Base-by-base conservation (phyloP, 2,888 invertebrate genomes). In the Drosophila bunnanda region DNA sequence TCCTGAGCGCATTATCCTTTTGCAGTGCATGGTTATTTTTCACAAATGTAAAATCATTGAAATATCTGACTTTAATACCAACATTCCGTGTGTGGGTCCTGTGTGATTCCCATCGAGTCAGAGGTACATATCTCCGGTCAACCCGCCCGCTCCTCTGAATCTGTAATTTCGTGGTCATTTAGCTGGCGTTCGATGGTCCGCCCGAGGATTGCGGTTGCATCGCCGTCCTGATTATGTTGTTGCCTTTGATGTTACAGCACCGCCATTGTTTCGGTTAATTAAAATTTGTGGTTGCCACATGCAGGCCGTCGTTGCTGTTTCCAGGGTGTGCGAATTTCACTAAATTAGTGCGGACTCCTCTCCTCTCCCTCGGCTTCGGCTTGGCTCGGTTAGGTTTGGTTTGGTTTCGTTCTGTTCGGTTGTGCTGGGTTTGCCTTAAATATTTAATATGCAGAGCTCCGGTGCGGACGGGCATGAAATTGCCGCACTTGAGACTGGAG, bases 181-280 rank as follows among this genome's bases (percentile, higher is more conserved):
- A 81, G 79, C 28, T 41, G 55, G 30, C 25, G 53, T 54, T 75
- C 54, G 41, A 65, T 71, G 71, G 64, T 28, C 68, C 75, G 78
- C 60, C 69, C 46, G 64, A 54, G 56, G 39, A 55, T 73, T 57
- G 74, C 41, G 73, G 58, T 66, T 66, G 75, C 75, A 69, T 44
- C 53, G 39, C 54, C 53, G 73, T 66, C 62, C 65, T 76, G 77
- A 77, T 77, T 77, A 85, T 84, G 76, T 75, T 84, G 79, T 76
- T 81, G 76, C 58, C 57, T 78, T 80, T 80, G 87, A 79, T 77
- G 79, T 65, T 52, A 69, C 73, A 66, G 61, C 72, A 74, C 79
- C 79, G 87, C 79, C 79, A 79, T 86, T 85, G 85, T 88, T 85
- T 84, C 75, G 81, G 87, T 86, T 86, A 86, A 86, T 86, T 86